Base-by-base conservation (phyloP, 2,888 invertebrate species). In the Dynastes maya region DNA sequence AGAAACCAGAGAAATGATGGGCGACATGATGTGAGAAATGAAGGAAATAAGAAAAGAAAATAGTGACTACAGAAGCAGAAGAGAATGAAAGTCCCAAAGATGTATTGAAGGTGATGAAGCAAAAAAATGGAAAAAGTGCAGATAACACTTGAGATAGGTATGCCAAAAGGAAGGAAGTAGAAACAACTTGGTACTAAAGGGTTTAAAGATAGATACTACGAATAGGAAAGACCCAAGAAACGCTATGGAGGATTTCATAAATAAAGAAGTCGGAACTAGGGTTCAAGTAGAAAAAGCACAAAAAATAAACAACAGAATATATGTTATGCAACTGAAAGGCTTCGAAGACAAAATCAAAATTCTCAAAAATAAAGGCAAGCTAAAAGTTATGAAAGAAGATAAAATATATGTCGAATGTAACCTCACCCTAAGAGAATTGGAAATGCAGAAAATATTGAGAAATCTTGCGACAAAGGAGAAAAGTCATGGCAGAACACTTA, bases 141-240 rank as follows among this genome's bases (percentile, higher is more conserved):
- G 51, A 16, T 70, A n/a, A 27, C 70, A 9, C 22, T 49, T 49
- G 49, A 51, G 9, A 40, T 65, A 68, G 22, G 22, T 9, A n/a
- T 51, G 49, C 22, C 13, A 74, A 58, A 74, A 74, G 32, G 51
- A 53, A 9, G 29, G 13, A 11, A 74, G 1, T 27, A 11, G n/a
- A 53, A 74, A 74, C 40, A 75, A 75, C 11, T 9, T 75, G 64
- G n/a, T 75, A 16, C 16, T 75, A 13, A 63, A 58, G 22, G 64
- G 63, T n/a, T 40, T 75, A 11, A 6, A 5, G 27, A 51, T 58
- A 32, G 51, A 75, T 11, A 70, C 55, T 13, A 70, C 29, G 13
- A 40, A 68, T 37, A n/a, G 29, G 3, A 29, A 70, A 29, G 11
- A 16, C n/a, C 29, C 51, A 6, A 70, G 49, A 29, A 37, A 49